A percentile compares a stretch with the other conserved stretches of the same genome.
Conservation (phyloP, 2,797 vertebrate genomes). For the Labroides dimidiatus region DNA sequence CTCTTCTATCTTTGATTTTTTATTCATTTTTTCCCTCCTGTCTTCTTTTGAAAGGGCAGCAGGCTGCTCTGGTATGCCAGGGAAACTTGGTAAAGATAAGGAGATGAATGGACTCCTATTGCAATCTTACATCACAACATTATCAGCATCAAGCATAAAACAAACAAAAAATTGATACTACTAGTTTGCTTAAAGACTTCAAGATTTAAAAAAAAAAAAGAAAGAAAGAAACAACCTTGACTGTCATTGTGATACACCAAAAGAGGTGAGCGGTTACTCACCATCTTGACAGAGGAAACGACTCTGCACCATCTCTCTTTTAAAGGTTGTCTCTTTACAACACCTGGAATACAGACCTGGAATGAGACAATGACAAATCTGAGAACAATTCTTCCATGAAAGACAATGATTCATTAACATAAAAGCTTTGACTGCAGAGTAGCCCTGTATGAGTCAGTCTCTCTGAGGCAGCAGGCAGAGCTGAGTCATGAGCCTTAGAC, state of each 20-base stretch:
- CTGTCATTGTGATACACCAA: neutral
- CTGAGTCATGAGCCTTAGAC: slow-evolving; percentile 16
- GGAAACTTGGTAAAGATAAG: neutral
- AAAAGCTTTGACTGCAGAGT: slow-evolving; percentile 34
- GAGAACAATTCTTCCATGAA: slow-evolving; percentile 23
- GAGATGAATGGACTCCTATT: neutral
- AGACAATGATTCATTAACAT: slow-evolving; percentile 41
- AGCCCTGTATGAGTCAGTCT: slow-evolving; percentile 13
- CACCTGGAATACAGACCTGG: too few species aligned
- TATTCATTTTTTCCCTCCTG: neutral
- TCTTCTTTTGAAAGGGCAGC: neutral
- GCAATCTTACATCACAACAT: neutral
- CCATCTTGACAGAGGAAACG: slow-evolving; percentile 23
- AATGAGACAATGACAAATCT: slow-evolving; percentile 42
- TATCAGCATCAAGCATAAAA: neutral
- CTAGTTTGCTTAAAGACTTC: neutral
- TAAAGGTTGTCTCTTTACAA: neutral
- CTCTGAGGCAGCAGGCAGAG: slow-evolving; percentile 8
- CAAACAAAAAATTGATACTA: neutral
- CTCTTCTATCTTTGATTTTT: neutral
- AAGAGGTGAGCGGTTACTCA: slow-evolving; percentile 8
- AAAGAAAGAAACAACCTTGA: neutral
- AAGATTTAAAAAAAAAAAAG: too few species aligned
- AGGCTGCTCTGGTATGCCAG: neutral
- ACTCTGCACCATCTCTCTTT: slow-evolving; percentile 5